Evolutionary conservation across 2,888 invertebrate genomes (phyloP), one percentile per base, ranked within the genome.

Genomic region (Teleogryllus oceanicus): DNA sequence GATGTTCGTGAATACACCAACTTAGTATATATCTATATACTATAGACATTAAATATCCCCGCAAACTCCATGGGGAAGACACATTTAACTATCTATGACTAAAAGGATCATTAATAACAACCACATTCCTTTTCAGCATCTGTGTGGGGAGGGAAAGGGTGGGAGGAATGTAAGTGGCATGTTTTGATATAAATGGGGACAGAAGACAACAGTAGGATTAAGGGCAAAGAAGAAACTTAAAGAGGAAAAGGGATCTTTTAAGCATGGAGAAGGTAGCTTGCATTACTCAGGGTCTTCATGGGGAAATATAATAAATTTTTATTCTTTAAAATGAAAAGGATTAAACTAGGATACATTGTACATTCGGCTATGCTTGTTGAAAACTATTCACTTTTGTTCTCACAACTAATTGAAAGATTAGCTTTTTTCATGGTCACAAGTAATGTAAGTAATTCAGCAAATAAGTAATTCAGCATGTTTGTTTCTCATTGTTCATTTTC

Each of bases 1-100:
- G 98, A 97, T 99, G 98, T 96, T 95, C 95, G 96, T 96, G 94
- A 94, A 93, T 93, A 93, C 91, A 82, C 80, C 82, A 80, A 82
- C 80, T 81, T 81, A 82, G 81, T 82, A 83, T 83, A 83, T 82
- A 37, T 37, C 37, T 37, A 82, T 83, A 82, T 83, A 83, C 81
- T 83, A 81, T 80, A 80, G 80, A 80, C 80, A 80, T 18, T 80
- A 80, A 78, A 75, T 81, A 79, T 51, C 76, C 62, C 62, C 62
- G n/a, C 62, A 62, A 62, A 13, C 13, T 79, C 77, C 79, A 79
- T 76, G 79, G 79, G 77, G 77, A 62, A 76, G 51, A 79, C 49
- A 79, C 62, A 79, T 12, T 51, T 62, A 79, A 62, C 20, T 74
- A 76, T 78, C 62, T 62, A 13, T 62, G 62, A 62, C 62, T 18